phyloP scores from a whole-genome alignment of 2,888 invertebrate genomes.

The Leptura quadrifasciata region DNA sequence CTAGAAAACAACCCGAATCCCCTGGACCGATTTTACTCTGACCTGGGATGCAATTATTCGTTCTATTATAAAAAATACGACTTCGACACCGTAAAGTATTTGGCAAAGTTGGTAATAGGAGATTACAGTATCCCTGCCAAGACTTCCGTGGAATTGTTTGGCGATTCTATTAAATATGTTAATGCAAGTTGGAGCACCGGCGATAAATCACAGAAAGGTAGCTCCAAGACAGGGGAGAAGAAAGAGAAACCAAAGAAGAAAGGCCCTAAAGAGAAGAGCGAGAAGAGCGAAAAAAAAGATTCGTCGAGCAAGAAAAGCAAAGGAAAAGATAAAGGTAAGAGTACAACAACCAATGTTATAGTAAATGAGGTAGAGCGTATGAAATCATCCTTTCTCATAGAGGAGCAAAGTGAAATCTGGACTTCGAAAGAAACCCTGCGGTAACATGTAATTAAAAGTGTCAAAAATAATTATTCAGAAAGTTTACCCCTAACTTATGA shows the following conservation, averaged over 20 bases:
- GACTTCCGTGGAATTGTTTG: conserved; percentile 72
- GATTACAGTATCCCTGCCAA: conserved; percentile 69
- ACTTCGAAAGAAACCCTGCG: no score
- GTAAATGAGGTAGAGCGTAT: no score
- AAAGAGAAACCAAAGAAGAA: conserved; percentile 43
- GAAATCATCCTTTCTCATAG: no score
- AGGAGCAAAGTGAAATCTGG: no score
- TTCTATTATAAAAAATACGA: conserved; percentile 77
- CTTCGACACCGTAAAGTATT: conserved; percentile 74
- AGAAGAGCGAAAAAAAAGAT: conserved; percentile 43
- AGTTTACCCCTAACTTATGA: no score
- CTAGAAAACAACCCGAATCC: conserved; percentile 74
- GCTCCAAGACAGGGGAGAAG: conserved; percentile 43
- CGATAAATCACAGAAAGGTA: conserved; percentile 41
- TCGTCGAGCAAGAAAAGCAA: conserved; percentile 45
- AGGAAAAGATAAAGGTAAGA: conserved; percentile 44
- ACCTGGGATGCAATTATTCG: conserved; percentile 77
- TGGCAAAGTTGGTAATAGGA: conserved; percentile 72
- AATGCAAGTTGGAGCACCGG: conserved; percentile 40
- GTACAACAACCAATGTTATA: no score
- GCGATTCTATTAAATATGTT: conserved; percentile 63
- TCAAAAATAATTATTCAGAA: no score
- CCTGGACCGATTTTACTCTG: conserved; percentile 78
- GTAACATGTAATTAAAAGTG: no score
- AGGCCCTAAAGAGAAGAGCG: conserved; percentile 40